Conservation (phyloP, 2,888 invertebrate species). For the Muschampia plurimacula region DNA sequence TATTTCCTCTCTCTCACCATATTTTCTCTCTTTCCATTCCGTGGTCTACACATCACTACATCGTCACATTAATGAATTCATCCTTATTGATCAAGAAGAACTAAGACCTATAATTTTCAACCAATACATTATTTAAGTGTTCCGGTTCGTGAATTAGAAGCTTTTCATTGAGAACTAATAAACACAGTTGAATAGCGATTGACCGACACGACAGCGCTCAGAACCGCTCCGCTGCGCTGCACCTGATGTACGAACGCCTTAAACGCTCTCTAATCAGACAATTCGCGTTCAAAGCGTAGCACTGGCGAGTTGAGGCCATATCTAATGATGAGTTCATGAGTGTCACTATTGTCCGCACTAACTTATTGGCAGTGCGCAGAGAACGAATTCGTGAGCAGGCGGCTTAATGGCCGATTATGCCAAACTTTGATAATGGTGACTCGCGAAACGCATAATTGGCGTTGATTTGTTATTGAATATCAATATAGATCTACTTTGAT, state of each 20-base stretch:
- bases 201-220: constrained; percentile 6
- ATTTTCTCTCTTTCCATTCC: too few relatives aligned
- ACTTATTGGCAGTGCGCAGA: constrained; percentile 67
- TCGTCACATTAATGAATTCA: neutral
- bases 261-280: constrained; percentile 66
- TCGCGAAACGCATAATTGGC: constrained; percentile 51
- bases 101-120: too few relatives aligned
- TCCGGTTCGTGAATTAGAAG: neutral
- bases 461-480: constrained; percentile 65
- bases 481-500: constrained; percentile 41
- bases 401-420: constrained; percentile 62
- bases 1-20: too few relatives aligned
- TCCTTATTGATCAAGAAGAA: neutral
- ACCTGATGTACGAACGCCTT: constrained; percentile 35
- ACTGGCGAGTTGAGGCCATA: constrained; percentile 67
- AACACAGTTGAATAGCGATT: constrained; percentile 30
- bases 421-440: constrained; percentile 62
- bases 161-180: constrained; percentile 30
- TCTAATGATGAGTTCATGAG: constrained; percentile 70
- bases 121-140: neutral
- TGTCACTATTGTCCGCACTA: constrained; percentile 51
- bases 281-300: constrained; percentile 74
- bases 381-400: constrained; percentile 66
- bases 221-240: neutral
- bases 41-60: too few relatives aligned